Evolutionary conservation across 1,140 invertebrate genomes (phyloP).

Genomic region (Bombyx mori): ASM3026992v2 NC_085116.1:9719001-9719500

Average conservation of each 20-base stretch:
- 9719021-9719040: no score
- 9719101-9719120: conserved; percentile 50
- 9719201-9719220: conserved; percentile 52
- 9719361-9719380: conserved; percentile 27
- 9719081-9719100: conserved; percentile 13
- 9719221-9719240: conserved; percentile 45
- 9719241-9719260: no score
- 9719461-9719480: no score
- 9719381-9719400: conserved; percentile 29
- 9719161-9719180: conserved; percentile 64
- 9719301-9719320: conserved; percentile 2
- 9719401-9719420: conserved; percentile 51
- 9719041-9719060: no score
- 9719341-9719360: conserved; percentile 38
- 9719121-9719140: conserved; percentile 57
- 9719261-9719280: no score
- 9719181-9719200: conserved; percentile 61
- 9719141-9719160: conserved; percentile 60
- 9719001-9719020: no score
- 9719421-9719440: background rate
- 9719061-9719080: conserved; percentile 4
- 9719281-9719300: no score
- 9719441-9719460: no score
- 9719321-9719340: conserved; percentile 36
- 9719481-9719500: no score